phyloP scores from a whole-genome alignment of 2,113 vertebrate species.

The Oenanthe oenanthe region DNA sequence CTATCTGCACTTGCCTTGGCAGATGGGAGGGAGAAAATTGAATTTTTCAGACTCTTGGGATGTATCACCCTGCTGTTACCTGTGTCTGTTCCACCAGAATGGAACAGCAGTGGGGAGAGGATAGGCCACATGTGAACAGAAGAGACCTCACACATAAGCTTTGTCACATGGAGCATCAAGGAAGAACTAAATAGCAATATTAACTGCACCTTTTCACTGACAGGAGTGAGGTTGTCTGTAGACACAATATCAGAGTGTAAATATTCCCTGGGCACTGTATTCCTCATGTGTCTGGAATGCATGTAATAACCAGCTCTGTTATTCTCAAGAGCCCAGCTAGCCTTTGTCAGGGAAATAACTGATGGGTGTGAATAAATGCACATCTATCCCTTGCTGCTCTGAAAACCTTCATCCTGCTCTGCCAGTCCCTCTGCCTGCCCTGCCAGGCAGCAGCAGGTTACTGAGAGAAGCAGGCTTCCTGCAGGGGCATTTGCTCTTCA shows the following conservation, averaged over 20 bases:
- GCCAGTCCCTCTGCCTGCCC: neutral
- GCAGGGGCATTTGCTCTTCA: neutral
- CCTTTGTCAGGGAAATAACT: neutral
- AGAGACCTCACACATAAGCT: neutral
- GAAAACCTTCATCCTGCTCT: neutral
- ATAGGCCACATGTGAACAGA: neutral
- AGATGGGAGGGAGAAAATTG: neutral
- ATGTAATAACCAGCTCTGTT: neutral
- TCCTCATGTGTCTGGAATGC: neutral
- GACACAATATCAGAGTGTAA: neutral
- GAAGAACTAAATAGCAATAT: neutral
- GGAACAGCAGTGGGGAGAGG: neutral
- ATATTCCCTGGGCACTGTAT: neutral
- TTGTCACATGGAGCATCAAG: neutral
- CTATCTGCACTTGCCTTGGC: neutral
- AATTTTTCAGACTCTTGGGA: neutral
- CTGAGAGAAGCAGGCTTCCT: neutral
- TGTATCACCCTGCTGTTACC: neutral
- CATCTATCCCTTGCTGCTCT: neutral
- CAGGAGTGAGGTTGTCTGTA: neutral
- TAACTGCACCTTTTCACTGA: neutral
- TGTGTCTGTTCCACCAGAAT: rapidly evolving
- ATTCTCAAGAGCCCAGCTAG: neutral
- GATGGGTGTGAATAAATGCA: neutral
- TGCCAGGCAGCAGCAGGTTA: neutral